Percentiles rank a stretch among this genome's conserved stretches.
phyloP scores from a whole-genome alignment of 2,888 invertebrate species.

The Hypolimnas misippus region DNA sequence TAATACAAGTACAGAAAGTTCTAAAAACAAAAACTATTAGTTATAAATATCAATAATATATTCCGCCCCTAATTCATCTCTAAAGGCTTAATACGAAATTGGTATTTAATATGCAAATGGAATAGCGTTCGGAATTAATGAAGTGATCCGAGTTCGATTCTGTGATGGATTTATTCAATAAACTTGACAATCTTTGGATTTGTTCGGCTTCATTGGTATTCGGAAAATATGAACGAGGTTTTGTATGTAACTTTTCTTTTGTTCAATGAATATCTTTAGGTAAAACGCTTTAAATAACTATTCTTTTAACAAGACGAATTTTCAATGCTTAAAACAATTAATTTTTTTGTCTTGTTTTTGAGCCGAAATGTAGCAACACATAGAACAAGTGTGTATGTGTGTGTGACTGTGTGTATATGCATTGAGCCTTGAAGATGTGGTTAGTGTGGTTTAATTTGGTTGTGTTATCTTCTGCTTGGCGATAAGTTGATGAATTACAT shows the following conservation, averaged over 20 bases:
- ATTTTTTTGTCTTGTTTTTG: no score
- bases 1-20: no score
- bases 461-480: no score
- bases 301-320: no score
- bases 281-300: no score
- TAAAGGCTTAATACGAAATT: constrained; percentile 15
- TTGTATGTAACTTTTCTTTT: neutral
- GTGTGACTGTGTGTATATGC: no score
- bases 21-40: neutral
- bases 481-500: no score
- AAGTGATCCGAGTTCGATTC: constrained; percentile 37
- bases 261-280: neutral
- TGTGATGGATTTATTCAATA: constrained; percentile 37
- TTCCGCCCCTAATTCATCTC: neutral
- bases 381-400: no score
- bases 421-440: no score
- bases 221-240: neutral
- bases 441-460: no score
- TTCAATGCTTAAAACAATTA: no score
- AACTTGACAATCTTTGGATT: constrained; percentile 25
- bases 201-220: constrained; percentile 18
- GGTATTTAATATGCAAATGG: constrained; percentile 44
- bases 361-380: no score
- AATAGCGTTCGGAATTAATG: constrained; percentile 33
- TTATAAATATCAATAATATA: neutral